These are phyloP conservation scores for Drosophila triauraria DNA, from an alignment of 1,140 invertebrate species.

Conservation along the genomic window DNA sequence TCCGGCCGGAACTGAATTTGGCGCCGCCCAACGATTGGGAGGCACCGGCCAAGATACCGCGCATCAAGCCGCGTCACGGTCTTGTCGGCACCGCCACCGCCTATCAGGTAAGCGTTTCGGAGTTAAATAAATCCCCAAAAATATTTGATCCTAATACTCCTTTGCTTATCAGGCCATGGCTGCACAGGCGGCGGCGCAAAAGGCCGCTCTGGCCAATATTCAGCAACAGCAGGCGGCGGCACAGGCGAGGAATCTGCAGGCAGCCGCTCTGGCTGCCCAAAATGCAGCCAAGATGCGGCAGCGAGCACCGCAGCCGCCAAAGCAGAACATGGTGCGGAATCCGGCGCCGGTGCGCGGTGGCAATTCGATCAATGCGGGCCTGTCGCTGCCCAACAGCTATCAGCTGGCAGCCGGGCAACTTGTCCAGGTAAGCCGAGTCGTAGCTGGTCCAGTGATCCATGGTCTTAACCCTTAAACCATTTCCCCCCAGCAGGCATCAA, in stretches of 20 bases:
- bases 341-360: conserved; percentile 63
- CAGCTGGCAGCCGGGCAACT: conserved; percentile 80
- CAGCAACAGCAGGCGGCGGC: conserved; percentile 77
- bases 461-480: background rate
- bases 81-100: conserved; percentile 84
- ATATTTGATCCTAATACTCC: background rate
- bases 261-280: conserved; percentile 77
- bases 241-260: conserved; percentile 79
- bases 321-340: conserved; percentile 64
- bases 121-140: background rate
- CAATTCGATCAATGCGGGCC: conserved; percentile 48
- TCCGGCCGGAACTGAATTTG: conserved; percentile 93
- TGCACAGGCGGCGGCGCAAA: conserved; percentile 83
- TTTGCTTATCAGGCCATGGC: conserved; percentile 76
- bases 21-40: conserved; percentile 95
- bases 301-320: conserved; percentile 64
- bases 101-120: conserved; percentile 68
- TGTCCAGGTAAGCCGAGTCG: conserved; percentile 59
- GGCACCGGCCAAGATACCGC: conserved; percentile 95
- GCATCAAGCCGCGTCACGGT: conserved; percentile 82
- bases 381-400: conserved; percentile 80
- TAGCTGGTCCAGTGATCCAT: background rate
- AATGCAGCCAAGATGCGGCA: conserved; percentile 81
- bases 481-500: conserved; percentile 61
- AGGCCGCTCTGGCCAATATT: conserved; percentile 80